Conservation (phyloP, 2,113 vertebrate species). For the Grus americana region DNA sequence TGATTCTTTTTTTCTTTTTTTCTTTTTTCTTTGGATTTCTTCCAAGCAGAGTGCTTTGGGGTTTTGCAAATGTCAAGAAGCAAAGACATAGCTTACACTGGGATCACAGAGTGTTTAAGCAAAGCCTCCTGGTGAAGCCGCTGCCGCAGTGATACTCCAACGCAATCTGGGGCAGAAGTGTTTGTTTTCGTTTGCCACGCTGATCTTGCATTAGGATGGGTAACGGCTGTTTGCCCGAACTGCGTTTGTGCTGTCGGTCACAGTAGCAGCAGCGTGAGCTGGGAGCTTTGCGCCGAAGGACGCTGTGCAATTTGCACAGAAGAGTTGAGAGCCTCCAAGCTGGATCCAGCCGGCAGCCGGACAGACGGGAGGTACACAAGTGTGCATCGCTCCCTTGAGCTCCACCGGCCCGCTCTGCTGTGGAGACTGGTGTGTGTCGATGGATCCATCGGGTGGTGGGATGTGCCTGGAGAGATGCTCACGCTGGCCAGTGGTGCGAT, state of each 20-base stretch:
- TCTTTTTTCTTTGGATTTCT: neutral
- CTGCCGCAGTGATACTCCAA: accelerated
- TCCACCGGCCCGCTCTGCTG: neutral
- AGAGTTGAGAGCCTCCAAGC: neutral
- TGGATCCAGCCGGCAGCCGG: neutral
- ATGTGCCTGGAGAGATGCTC: neutral
- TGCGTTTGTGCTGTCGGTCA: neutral
- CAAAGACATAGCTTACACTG: neutral
- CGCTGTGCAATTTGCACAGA: accelerated
- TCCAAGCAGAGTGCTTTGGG: neutral
- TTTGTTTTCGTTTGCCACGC: accelerated
- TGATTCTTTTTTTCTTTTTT: neutral
- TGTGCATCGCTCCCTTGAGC: neutral
- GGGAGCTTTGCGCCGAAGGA: neutral
- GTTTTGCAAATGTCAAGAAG: neutral
- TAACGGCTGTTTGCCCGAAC: neutral
- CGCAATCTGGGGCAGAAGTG: neutral
- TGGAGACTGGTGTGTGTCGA: neutral
- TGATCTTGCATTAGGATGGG: accelerated
- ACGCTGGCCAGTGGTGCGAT: neutral
- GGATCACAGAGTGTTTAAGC: neutral
- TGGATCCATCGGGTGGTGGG: neutral
- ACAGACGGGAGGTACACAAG: accelerated
- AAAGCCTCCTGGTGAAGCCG: neutral
- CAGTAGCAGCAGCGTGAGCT: neutral